Conservation (phyloP, 2,888 invertebrate genomes). For the Tetramorium bicarinatum region DNA sequence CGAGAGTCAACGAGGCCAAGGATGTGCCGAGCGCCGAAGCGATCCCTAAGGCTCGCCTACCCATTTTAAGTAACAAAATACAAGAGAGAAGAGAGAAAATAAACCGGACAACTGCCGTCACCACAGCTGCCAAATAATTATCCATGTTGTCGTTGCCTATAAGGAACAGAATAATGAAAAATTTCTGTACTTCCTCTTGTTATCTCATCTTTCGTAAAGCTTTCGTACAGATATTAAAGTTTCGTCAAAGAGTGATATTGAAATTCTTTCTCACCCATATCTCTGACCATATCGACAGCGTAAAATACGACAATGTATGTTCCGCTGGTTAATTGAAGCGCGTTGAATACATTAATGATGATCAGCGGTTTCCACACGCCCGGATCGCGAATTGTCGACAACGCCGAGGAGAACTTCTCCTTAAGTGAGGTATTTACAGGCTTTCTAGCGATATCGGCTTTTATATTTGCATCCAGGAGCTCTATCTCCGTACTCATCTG, state of each 20-base stretch:
- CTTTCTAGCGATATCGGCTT: slow-evolving; percentile 72
- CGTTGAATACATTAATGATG: slow-evolving; percentile 91
- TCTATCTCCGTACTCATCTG: slow-evolving; percentile 79
- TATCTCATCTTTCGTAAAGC: neutral
- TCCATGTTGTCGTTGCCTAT: slow-evolving; percentile 85
- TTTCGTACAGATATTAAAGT: slow-evolving; percentile 1
- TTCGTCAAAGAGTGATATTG: neutral
- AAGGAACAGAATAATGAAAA: neutral
- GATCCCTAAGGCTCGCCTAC: slow-evolving; percentile 90
- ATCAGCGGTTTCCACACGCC: slow-evolving; percentile 91
- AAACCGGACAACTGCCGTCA: slow-evolving; percentile 90
- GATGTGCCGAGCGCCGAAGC: slow-evolving; percentile 91
- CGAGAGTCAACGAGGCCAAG: slow-evolving; percentile 89
- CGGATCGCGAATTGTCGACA: slow-evolving; percentile 87
- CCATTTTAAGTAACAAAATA: slow-evolving; percentile 89
- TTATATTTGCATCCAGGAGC: slow-evolving; percentile 74
- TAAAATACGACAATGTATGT: slow-evolving; percentile 93
- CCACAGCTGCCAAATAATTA: slow-evolving; percentile 89
- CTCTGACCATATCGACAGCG: slow-evolving; percentile 91
- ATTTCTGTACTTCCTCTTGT: neutral
- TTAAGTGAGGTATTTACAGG: slow-evolving; percentile 65
- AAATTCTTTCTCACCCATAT: slow-evolving; percentile 83
- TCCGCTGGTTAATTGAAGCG: slow-evolving; percentile 92
- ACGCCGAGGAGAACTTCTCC: slow-evolving; percentile 67
- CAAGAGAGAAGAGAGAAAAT: slow-evolving; percentile 90